Evolutionary conservation across 2,888 invertebrate species (phyloP), one percentile per base, ranked within the genome.

Genomic region (Troides aeacus): DNA sequence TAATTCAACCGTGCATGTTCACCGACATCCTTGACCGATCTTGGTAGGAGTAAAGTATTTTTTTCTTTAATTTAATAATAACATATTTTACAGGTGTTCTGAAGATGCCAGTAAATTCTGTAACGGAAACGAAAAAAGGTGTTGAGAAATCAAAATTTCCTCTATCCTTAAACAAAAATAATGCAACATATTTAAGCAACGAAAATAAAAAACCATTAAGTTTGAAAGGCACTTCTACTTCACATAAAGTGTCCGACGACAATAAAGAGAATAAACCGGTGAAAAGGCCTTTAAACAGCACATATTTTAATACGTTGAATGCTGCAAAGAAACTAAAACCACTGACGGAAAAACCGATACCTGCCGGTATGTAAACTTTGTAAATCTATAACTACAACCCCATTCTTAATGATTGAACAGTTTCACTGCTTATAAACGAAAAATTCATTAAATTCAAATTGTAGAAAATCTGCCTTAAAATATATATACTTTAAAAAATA

Each of bases 61-160:
- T 21, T 70, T 61, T 73, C 66, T 65, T 67, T 73, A 76, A 78
- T 79, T 80, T 77, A 79, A 78, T 79, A 79, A 76, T 71, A 62
- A 64, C 24, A 46, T 61, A 18, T 66, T 63, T 89, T 85, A 18
- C 87, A 93, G 93, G 92, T 91, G 83, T 89, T 79, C 93, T 90
- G 92, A 93, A 93, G 92, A 93, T 93, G 93, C 93, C 90, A 90
- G 88, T 90, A 87, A 90, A 91, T 80, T 88, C 87, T 84, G 82
- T 86, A 74, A 81, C 83, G 72, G 86, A 88, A 86, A 86, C 85
- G 78, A 91, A 88, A 86, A 88, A 88, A 87, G 85, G 86, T 84
- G 87, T 84, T 76, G 87, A 86, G 72, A 92, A 86, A 84, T 77
- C 87, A 70, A 92, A 83, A 84, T 86, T 87, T 82, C 87, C 90